Conservation (phyloP, 2,113 vertebrate species). For the Polyodon spathula region DNA sequence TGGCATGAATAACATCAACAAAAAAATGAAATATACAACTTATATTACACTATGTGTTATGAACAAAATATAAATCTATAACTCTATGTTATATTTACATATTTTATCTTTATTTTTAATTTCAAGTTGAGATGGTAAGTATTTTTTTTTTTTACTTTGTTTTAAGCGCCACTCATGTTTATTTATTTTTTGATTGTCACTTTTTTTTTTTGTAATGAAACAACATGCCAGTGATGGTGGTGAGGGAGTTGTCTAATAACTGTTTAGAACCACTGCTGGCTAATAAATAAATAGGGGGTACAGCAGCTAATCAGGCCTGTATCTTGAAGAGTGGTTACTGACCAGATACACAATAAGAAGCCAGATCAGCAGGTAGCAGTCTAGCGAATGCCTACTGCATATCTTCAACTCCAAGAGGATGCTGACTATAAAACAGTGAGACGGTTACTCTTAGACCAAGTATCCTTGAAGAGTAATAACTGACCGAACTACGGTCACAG, state of each 20-base stretch:
- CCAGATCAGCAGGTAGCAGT: no score
- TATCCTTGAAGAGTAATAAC: no score
- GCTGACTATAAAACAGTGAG: no score
- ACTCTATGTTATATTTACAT: constrained; percentile 99
- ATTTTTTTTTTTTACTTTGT: constrained; percentile 66
- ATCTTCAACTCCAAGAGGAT: no score
- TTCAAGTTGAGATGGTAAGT: constrained; percentile 98
- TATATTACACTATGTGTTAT: constrained; percentile 99
- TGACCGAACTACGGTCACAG: no score
- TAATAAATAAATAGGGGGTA: no score
- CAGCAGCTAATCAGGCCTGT: no score
- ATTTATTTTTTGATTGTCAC: constrained; percentile 95
- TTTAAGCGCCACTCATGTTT: constrained; percentile 92
- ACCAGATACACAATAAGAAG: no score
- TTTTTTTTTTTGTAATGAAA: constrained; percentile 32
- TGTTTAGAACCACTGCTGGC: no score
- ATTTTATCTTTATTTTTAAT: constrained; percentile 96
- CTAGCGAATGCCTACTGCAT: no score
- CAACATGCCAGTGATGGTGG: constrained; percentile 51
- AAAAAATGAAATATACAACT: constrained; percentile 99
- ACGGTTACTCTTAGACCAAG: no score
- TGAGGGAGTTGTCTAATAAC: constrained; percentile 41
- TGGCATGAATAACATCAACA: constrained; percentile 99
- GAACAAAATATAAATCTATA: constrained; percentile 99
- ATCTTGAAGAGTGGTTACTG: no score